Evolutionary conservation across 2,113 vertebrate species (phyloP).

Genomic region (Alethe castanea): DNA sequence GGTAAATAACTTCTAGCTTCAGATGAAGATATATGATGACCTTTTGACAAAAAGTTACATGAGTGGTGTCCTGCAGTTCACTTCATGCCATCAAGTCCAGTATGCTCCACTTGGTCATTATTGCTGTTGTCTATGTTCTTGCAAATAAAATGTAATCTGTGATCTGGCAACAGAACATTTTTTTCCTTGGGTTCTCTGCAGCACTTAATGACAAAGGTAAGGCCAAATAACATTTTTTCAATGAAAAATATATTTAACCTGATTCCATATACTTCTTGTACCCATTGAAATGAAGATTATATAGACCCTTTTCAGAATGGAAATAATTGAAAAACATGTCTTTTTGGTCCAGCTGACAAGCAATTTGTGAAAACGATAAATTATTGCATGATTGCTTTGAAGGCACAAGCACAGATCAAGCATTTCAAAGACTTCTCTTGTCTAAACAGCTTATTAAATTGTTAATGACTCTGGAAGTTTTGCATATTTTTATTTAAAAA

Average conservation of each 20-base stretch:
- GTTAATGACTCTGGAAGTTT: constrained; percentile 65
- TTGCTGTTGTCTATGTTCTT: background rate
- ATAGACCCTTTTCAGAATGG: background rate
- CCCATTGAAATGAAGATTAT: background rate
- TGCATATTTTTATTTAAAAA: constrained; percentile 68
- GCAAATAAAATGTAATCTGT: background rate
- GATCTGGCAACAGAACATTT: background rate
- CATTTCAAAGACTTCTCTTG: constrained; percentile 53
- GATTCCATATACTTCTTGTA: background rate
- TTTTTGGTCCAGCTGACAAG: constrained; percentile 1
- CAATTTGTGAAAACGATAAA: background rate
- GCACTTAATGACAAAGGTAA: background rate
- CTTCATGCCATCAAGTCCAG: background rate
- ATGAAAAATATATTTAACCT: background rate
- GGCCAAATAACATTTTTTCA: background rate
- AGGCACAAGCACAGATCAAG: constrained; percentile 41
- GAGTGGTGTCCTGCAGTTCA: background rate
- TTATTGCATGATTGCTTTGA: background rate
- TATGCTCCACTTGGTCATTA: background rate
- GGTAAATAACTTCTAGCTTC: background rate
- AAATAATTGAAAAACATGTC: background rate
- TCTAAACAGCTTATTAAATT: constrained; percentile 68
- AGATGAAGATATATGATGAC: background rate
- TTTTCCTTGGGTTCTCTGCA: background rate
- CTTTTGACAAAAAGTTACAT: background rate